phyloP scores from a whole-genome alignment of 2,797 vertebrate genomes.

The Luscinia megarhynchos region DNA sequence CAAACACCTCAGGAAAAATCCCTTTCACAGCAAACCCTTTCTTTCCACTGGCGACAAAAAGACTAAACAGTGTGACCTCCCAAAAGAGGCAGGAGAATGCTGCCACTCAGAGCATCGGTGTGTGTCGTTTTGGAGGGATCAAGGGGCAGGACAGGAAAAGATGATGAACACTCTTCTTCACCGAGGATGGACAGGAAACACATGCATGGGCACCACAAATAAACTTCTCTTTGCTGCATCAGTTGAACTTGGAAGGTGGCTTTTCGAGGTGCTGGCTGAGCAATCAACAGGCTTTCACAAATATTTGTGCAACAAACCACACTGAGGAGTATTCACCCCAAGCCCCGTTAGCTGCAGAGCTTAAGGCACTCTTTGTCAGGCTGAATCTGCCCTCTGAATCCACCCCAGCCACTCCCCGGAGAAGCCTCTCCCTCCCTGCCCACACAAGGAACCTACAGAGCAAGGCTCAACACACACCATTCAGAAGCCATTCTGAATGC shows the following conservation, averaged over 20 bases:
- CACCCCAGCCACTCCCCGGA: background rate
- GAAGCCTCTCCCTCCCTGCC: background rate
- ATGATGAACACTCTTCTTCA: accelerated
- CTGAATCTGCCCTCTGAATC: background rate
- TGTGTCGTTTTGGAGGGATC: background rate
- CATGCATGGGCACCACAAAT: background rate
- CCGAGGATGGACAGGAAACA: background rate
- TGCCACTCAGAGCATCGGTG: background rate
- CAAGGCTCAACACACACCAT: accelerated
- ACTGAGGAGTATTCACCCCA: background rate
- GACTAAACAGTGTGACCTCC: background rate
- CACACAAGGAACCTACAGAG: background rate
- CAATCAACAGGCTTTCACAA: background rate
- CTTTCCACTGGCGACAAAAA: background rate
- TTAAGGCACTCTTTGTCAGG: background rate
- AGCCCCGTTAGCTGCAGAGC: background rate
- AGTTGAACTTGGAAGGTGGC: background rate
- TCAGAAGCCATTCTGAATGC: background rate
- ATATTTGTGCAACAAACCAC: background rate
- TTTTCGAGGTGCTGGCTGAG: background rate
- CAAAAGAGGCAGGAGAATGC: background rate
- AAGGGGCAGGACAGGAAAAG: background rate
- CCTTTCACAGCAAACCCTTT: background rate
- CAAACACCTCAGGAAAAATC: background rate
- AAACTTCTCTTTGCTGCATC: background rate